Conservation (phyloP, 1,140 invertebrate species). For the Ooceraea biroi region DNA sequence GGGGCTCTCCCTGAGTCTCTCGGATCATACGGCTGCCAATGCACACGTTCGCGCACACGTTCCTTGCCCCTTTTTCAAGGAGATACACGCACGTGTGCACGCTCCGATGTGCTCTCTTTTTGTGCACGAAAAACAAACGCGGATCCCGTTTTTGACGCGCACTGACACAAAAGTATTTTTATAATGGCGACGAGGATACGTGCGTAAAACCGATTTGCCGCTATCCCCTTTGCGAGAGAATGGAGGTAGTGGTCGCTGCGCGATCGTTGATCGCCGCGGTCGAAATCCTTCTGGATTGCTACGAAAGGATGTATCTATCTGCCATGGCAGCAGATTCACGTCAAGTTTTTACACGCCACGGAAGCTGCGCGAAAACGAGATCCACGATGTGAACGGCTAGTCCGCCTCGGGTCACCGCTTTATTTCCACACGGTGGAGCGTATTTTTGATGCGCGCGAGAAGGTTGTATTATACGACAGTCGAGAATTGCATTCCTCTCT, state of each 20-base stretch:
- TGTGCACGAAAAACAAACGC: constrained; percentile 49
- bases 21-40: constrained; percentile 42
- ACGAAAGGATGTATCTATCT: constrained; percentile 35
- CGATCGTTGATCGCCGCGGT: constrained; percentile 7
- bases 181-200: constrained; percentile 46
- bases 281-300: constrained; percentile 5
- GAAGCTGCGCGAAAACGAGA: constrained; percentile 41
- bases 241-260: neutral
- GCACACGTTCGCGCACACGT: constrained; percentile 4
- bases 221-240: constrained; percentile 10
- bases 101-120: constrained; percentile 13
- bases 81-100: neutral
- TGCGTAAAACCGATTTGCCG: constrained; percentile 33
- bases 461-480: neutral
- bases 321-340: constrained; percentile 8
- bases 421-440: neutral
- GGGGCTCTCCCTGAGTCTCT: constrained; percentile 52
- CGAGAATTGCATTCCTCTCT: constrained; percentile 14
- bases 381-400: constrained; percentile 1
- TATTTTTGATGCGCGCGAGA: neutral
- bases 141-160: constrained; percentile 53
- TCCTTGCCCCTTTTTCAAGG: constrained; percentile 42
- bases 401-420: neutral
- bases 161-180: constrained; percentile 49
- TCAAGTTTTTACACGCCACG: constrained; percentile 30